phyloP scores from a whole-genome alignment of 2,888 invertebrate species.

The Ophion ellenae region DNA sequence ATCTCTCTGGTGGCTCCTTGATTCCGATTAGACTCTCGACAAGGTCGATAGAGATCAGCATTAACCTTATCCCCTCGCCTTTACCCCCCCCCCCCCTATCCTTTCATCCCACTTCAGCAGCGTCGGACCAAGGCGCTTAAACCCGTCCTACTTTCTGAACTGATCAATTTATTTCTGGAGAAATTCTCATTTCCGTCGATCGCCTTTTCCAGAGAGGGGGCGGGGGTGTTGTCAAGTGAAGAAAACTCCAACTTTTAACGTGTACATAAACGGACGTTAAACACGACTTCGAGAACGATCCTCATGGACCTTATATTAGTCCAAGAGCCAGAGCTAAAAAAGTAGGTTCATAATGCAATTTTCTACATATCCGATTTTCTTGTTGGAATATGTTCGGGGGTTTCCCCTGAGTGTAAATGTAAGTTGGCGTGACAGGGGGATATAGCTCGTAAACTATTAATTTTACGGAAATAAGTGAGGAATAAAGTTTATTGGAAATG shows the following conservation, averaged over 20 bases:
- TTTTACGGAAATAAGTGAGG: too few relatives aligned
- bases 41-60: slow-evolving; percentile 57
- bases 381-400: too few relatives aligned
- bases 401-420: too few relatives aligned
- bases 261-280: neutral
- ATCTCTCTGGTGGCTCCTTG: slow-evolving; percentile 57
- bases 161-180: slow-evolving; percentile 49
- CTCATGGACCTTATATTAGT: too few relatives aligned
- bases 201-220: neutral
- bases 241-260: neutral
- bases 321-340: too few relatives aligned
- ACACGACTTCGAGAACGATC: too few relatives aligned
- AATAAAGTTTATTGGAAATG: too few relatives aligned
- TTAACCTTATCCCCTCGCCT: slow-evolving; percentile 12
- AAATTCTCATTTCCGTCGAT: slow-evolving; percentile 17
- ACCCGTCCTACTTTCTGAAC: slow-evolving; percentile 38
- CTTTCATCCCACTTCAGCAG: neutral
- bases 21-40: slow-evolving; percentile 62
- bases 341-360: too few relatives aligned
- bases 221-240: neutral
- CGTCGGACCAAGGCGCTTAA: slow-evolving; percentile 16
- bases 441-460: too few relatives aligned
- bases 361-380: too few relatives aligned
- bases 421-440: too few relatives aligned
- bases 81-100: neutral